Evolutionary conservation across 2,888 invertebrate species (phyloP).

Genomic region (Beris morrisii): DNA sequence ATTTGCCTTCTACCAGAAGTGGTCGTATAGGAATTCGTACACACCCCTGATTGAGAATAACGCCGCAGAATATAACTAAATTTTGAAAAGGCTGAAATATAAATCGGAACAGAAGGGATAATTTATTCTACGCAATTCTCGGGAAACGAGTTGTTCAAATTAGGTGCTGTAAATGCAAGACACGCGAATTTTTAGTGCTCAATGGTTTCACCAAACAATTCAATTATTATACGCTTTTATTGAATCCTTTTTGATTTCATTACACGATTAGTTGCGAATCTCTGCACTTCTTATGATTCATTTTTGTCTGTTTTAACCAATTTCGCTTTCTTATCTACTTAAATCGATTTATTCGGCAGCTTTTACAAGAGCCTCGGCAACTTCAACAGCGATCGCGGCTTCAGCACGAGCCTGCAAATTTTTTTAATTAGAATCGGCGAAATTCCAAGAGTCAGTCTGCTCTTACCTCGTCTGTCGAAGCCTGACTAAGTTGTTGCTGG

Average conservation of each 20-base stretch:
- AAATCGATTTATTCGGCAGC: slow-evolving; percentile 64
- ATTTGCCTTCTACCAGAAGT: too few species aligned
- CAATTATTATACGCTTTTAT: slow-evolving; percentile 5
- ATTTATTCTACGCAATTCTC: too few species aligned
- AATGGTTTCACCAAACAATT: not conserved
- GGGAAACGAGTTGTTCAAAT: too few species aligned
- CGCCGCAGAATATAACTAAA: too few species aligned
- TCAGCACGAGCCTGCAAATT: slow-evolving; percentile 73
- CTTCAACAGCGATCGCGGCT: slow-evolving; percentile 91
- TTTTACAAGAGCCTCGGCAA: slow-evolving; percentile 90
- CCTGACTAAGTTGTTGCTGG: slow-evolving; percentile 78
- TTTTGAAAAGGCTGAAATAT: too few species aligned
- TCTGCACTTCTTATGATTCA: not conserved
- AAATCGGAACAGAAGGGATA: too few species aligned
- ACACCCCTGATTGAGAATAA: too few species aligned
- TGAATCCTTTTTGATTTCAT: slow-evolving; percentile 2
- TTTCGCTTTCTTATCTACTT: too few species aligned
- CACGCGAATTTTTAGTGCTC: too few species aligned
- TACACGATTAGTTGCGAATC: slow-evolving; percentile 21
- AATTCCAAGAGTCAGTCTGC: not conserved
- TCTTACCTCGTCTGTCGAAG: slow-evolving; percentile 75
- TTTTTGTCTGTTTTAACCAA: not conserved
- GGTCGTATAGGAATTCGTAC: too few species aligned
- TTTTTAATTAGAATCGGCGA: slow-evolving; percentile 1
- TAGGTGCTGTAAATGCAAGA: too few species aligned